A percentile compares a stretch with the other conserved stretches of the same genome.
These are phyloP conservation scores for Oxycera nigricornis DNA, from an alignment of 2,888 invertebrate genomes.

Conservation along the genomic window DNA sequence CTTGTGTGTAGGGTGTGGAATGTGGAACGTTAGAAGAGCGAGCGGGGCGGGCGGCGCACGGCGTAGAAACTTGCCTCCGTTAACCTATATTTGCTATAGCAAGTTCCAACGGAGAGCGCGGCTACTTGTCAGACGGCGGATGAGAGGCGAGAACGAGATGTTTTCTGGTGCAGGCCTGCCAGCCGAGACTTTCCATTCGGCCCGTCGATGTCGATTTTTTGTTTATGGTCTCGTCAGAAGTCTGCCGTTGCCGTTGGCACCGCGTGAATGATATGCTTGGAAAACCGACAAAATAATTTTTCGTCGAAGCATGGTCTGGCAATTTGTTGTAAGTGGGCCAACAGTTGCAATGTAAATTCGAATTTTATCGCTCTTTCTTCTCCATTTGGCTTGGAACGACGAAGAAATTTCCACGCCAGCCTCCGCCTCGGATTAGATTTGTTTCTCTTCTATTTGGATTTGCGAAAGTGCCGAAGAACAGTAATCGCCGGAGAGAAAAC, in stretches of 20 bases:
- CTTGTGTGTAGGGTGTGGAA: not conserved
- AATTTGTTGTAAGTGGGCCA: constrained; percentile 30
- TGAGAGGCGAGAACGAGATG: constrained; percentile 26
- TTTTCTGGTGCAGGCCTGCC: not conserved
- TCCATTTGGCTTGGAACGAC: not conserved
- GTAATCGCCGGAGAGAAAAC: constrained; percentile 3
- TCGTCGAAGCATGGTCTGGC: not conserved
- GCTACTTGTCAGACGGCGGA: constrained; percentile 13
- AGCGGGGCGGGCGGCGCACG: not conserved
- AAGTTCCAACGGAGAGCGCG: constrained; percentile 5
- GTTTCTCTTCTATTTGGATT: not conserved
- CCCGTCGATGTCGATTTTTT: constrained; percentile 9
- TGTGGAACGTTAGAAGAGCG: not conserved
- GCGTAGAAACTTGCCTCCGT: constrained; percentile 18
- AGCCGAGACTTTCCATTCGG: constrained; percentile 13
- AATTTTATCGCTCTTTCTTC: constrained; percentile 18
- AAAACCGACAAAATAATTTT: not conserved
- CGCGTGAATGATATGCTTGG: not conserved
- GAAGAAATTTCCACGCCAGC: not conserved
- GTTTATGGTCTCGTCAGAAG: not conserved
- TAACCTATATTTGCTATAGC: constrained; percentile 38
- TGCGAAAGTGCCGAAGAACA: constrained; percentile 16
- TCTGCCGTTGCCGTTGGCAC: not conserved
- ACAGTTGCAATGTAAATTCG: constrained; percentile 10
- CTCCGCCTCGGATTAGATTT: no score